Base-by-base conservation (phyloP, 2,113 vertebrate species). In the Plecotus auritus region DNA sequence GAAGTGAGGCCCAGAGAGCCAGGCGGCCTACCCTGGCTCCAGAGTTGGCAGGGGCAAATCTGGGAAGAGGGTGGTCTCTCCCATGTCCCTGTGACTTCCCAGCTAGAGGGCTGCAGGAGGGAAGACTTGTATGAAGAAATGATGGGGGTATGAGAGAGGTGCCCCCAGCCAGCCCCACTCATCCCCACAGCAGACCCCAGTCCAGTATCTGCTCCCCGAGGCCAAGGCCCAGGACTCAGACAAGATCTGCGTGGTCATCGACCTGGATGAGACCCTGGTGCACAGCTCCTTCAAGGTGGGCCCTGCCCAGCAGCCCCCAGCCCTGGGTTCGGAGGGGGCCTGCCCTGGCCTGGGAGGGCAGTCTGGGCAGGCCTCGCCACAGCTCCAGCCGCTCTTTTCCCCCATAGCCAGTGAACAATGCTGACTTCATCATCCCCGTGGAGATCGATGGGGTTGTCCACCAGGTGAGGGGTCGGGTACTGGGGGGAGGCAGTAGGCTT, bases 371-470 rank as follows among this genome's bases (percentile, higher is more conserved):
- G 84, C 37, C 64, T 45, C 0, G 3, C 28, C 2, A 1, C 51
- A 67, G 5, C 2, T 4, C 13, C 16, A 40, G 85, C 54, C 11
- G 22, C 32, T 88, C 16, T 93, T 20, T 95, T 32, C 30, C 17
- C 90, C 85, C 35, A 17, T 98, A 99, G 99, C 99, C 99, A 11
- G 98, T 99, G 97, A 99, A 99, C 98, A 99, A 99, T 76, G 99
- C 99, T 4, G 99, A 99, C 98, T 99, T 99, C 98, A 99, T 99
- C 98, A 99, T 99, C 98, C 99, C 99, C 67, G 99, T 99, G 98
- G 99, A 99, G 97, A 99, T 99, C 56, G 99, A 99, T 98, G 99
- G 99, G 95, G 98, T 98, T 30, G 97, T 99, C 97, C 99, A 99
- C 96, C 99, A 99, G 99, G 99, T 99, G 98, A 96, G 98, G 80